Percentiles rank a stretch among this genome's conserved stretches.
These are phyloP conservation scores for Neocrepidodera transversa DNA, from an alignment of 2,888 invertebrate genomes.

Conservation along the genomic window DNA sequence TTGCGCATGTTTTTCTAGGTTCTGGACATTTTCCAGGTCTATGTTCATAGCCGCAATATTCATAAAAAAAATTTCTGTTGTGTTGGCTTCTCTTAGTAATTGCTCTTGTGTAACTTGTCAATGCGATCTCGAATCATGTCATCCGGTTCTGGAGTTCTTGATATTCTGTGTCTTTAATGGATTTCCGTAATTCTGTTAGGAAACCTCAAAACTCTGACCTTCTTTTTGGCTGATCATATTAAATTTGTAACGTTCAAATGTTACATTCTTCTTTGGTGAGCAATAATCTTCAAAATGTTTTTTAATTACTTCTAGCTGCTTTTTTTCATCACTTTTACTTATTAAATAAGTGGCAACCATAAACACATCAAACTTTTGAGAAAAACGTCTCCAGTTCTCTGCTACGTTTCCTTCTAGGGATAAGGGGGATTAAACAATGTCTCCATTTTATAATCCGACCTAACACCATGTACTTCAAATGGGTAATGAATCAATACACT, in stretches of 20 bases:
- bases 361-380: background rate
- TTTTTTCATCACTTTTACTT: background rate
- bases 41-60: slow-evolving; percentile 9
- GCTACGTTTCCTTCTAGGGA: background rate
- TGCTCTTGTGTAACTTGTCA: no score
- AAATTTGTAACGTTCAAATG: slow-evolving; percentile 22
- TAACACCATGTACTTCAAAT: no score
- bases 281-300: slow-evolving; percentile 24
- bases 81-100: slow-evolving; percentile 35
- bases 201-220: slow-evolving; percentile 48
- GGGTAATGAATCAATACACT: no score
- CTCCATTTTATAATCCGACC: no score
- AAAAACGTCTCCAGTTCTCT: background rate
- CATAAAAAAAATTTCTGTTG: slow-evolving; percentile 38
- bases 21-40: background rate
- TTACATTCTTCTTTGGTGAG: slow-evolving; percentile 28
- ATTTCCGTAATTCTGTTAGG: slow-evolving; percentile 43
- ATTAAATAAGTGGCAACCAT: background rate
- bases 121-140: slow-evolving; percentile 44
- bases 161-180: slow-evolving; percentile 44
- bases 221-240: slow-evolving; percentile 43
- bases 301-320: no score
- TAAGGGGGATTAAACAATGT: background rate
- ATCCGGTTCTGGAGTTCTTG: slow-evolving; percentile 39
- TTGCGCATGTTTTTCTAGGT: background rate